These are phyloP conservation scores for Tolypeutes matacus DNA, from an alignment of 2,797 vertebrate genomes.

Conservation along the genomic window DNA sequence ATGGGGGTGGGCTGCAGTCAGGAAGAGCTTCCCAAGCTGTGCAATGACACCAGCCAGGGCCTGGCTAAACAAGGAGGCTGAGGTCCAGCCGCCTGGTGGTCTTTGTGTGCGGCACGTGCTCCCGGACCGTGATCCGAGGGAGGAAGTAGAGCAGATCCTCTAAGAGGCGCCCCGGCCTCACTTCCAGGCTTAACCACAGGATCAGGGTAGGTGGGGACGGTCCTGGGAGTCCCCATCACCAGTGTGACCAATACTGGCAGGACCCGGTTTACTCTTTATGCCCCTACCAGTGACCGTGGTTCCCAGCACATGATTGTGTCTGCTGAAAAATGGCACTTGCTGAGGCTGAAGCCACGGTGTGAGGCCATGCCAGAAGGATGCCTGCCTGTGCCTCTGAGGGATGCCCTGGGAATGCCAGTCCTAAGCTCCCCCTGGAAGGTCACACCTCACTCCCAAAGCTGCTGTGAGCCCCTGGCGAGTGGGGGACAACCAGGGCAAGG, in stretches of 20 bases:
- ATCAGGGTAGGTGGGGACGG: not conserved
- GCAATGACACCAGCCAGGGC: not conserved
- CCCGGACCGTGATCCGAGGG: not conserved
- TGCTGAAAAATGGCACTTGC: not conserved
- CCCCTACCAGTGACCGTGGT: too few relatives aligned
- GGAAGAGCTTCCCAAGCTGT: not conserved
- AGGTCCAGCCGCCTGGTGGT: not conserved
- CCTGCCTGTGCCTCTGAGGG: too few relatives aligned
- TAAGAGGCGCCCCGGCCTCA: rapidly evolving
- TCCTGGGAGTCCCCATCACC: not conserved
- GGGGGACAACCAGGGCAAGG: not conserved
- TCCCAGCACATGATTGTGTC: not conserved
- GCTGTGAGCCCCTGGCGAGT: too few relatives aligned
- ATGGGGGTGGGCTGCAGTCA: not conserved
- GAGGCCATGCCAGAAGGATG: not conserved
- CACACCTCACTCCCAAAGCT: not conserved
- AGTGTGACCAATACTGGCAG: rapidly evolving
- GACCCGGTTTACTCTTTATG: not conserved
- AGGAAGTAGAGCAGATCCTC: not conserved
- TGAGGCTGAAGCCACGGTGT: not conserved
- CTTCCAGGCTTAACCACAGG: not conserved
- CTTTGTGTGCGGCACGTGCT: not conserved
- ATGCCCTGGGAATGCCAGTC: not conserved
- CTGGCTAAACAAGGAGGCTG: not conserved
- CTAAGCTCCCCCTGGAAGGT: not conserved